A percentile compares a stretch with the other conserved stretches of the same genome.
Conservation (phyloP, 1,140 invertebrate genomes). For the Diabrotica virgifera region DNA sequence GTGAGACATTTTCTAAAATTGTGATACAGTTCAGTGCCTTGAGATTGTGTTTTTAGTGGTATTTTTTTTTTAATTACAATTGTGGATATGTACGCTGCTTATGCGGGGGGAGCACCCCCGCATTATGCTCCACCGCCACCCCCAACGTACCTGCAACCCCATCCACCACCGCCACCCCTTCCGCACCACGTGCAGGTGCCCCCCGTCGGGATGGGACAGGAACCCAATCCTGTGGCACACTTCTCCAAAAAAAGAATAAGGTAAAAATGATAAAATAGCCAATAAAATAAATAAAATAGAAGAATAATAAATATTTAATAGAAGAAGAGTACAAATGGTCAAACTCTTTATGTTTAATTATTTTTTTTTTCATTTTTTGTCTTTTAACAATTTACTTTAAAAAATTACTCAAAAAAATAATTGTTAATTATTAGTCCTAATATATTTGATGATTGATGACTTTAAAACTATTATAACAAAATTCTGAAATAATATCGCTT, state of each 20-base stretch:
- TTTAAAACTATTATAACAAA: too few species aligned
- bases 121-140: conserved; percentile 55
- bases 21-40: conserved; percentile 15
- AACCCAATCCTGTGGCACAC: conserved; percentile 46
- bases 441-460: too few species aligned
- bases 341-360: too few species aligned
- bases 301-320: too few species aligned
- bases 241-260: conserved; percentile 52
- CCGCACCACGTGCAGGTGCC: conserved; percentile 45
- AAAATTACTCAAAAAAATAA: too few species aligned
- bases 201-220: conserved; percentile 46
- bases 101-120: conserved; percentile 54
- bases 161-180: conserved; percentile 47
- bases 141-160: conserved; percentile 51
- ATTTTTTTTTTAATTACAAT: conserved; percentile 12
- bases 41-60: neutral
- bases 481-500: too few species aligned
- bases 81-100: conserved; percentile 51
- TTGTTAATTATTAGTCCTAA: too few species aligned
- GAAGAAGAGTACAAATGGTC: too few species aligned
- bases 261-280: neutral
- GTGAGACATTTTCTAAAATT: neutral
- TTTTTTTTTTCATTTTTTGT: too few species aligned
- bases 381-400: too few species aligned
- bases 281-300: too few species aligned